Evolutionary conservation across 2,113 vertebrate genomes (phyloP).

Genomic region (Callionymus lyra): DNA sequence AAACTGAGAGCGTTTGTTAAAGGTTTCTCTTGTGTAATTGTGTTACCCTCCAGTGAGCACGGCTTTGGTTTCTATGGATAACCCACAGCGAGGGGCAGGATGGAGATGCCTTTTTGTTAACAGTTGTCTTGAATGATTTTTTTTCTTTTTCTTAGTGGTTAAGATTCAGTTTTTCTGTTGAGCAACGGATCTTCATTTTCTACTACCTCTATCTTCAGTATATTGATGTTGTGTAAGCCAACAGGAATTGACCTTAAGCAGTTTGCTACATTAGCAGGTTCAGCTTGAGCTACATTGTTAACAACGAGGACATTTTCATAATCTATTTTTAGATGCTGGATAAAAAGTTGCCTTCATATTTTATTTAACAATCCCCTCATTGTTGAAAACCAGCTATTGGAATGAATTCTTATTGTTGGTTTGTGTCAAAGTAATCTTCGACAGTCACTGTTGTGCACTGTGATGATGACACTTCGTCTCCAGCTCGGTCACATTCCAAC

Average conservation of each 20-base stretch:
- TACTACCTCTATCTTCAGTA: background rate
- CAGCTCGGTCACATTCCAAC: too few relatives aligned
- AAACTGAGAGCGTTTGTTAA: conserved; percentile 3
- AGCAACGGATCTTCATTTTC: conserved; percentile 3
- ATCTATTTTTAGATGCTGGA: too few relatives aligned
- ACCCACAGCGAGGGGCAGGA: conserved; percentile 8
- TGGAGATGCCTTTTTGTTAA: conserved; percentile 14
- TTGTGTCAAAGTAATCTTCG: too few relatives aligned
- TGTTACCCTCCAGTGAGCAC: conserved; percentile 17
- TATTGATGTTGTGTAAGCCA: too few relatives aligned
- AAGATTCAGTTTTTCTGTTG: background rate
- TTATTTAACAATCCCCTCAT: too few relatives aligned
- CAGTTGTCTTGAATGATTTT: conserved; percentile 13
- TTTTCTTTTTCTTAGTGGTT: conserved; percentile 25
- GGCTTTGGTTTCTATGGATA: conserved; percentile 21
- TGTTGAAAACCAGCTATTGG: too few relatives aligned
- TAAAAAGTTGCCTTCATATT: too few relatives aligned
- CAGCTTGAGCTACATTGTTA: background rate
- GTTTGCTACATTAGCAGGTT: conserved; percentile 1
- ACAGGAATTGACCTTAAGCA: too few relatives aligned
- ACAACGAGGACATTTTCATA: too few relatives aligned
- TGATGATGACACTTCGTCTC: too few relatives aligned
- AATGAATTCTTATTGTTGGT: too few relatives aligned
- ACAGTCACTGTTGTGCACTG: too few relatives aligned
- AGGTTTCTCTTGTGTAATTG: conserved; percentile 11